A percentile compares a stretch with the other conserved stretches of the same genome.
These are phyloP conservation scores for Epinephelus lanceolatus DNA, from an alignment of 2,113 vertebrate species.

Conservation along the genomic window DNA sequence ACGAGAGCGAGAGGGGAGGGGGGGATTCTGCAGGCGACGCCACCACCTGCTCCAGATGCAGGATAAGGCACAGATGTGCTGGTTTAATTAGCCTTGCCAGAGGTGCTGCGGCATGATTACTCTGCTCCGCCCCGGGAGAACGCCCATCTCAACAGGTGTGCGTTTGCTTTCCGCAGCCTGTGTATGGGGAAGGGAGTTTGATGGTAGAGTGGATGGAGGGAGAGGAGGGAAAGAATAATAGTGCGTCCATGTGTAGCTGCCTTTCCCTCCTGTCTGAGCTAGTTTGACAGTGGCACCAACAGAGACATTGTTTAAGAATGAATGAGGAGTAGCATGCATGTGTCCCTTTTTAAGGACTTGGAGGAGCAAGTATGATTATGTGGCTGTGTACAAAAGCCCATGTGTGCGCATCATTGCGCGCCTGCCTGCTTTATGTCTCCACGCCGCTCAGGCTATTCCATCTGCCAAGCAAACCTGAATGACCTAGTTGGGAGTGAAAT, in stretches of 20 bases:
- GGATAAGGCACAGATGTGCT: constrained; percentile 72
- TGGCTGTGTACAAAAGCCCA: constrained; percentile 22
- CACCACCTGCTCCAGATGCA: constrained; percentile 81
- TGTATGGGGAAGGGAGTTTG: neutral
- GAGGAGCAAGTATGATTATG: constrained; percentile 27
- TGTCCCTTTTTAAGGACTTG: neutral
- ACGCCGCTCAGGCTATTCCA: constrained; percentile 34
- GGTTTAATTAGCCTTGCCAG: constrained; percentile 82
- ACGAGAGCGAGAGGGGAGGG: neutral
- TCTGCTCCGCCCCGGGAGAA: constrained; percentile 60
- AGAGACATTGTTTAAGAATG: neutral
- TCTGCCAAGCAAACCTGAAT: constrained; percentile 60
- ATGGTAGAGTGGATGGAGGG: constrained; percentile 36
- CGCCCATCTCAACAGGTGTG: constrained; percentile 50
- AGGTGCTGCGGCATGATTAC: constrained; percentile 77
- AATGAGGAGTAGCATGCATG: neutral
- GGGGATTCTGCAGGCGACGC: constrained; percentile 44
- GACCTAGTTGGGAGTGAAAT: constrained; percentile 73
- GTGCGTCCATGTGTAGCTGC: neutral
- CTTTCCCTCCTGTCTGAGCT: neutral
- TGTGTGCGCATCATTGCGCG: constrained; percentile 32
- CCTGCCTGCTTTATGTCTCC: constrained; percentile 28
- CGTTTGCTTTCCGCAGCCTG: constrained; percentile 46
- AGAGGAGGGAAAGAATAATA: constrained; percentile 3
- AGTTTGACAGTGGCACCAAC: too few species aligned